Evolutionary conservation across 2,888 invertebrate species (phyloP).

Genomic region (Noctua janthe): DNA sequence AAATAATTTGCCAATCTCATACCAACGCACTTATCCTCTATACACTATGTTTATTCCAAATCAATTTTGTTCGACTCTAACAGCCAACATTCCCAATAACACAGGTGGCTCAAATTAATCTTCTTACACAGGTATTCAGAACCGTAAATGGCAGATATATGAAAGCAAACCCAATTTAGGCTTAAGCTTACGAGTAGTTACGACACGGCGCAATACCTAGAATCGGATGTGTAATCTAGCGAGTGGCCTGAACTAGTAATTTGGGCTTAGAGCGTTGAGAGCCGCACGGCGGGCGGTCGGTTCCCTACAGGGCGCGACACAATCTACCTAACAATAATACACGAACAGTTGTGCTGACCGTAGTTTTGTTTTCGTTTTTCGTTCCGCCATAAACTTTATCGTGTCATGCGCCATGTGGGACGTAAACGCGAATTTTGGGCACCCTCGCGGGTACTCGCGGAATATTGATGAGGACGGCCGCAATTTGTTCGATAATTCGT

Average conservation of each 20-base stretch:
- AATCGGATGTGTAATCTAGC: constrained; percentile 72
- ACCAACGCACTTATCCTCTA: constrained; percentile 24
- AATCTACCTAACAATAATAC: constrained; percentile 81
- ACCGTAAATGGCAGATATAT: constrained; percentile 58
- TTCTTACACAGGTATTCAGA: constrained; percentile 57
- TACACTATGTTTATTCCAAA: constrained; percentile 39
- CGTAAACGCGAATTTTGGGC: constrained; percentile 76
- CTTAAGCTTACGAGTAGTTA: constrained; percentile 63
- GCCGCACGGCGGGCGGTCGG: constrained; percentile 80
- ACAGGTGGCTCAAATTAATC: constrained; percentile 62
- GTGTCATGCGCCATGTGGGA: constrained; percentile 83
- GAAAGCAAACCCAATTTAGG: constrained; percentile 67
- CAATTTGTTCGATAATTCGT: constrained; percentile 68
- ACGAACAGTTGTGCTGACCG: constrained; percentile 82
- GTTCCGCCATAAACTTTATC: constrained; percentile 83
- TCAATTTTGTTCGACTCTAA: constrained; percentile 36
- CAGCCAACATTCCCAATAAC: constrained; percentile 43
- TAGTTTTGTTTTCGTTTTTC: constrained; percentile 79
- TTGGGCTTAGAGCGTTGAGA: constrained; percentile 84
- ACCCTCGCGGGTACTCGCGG: constrained; percentile 71
- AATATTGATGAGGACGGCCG: constrained; percentile 74
- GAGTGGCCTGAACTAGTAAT: constrained; percentile 80
- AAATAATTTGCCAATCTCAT: constrained; percentile 52
- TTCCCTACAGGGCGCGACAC: constrained; percentile 79
- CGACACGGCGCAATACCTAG: constrained; percentile 69